Evolutionary conservation across 2,113 vertebrate genomes (phyloP), one percentile per base, ranked within the genome.

Genomic region (Eupsittula cactorum): DNA sequence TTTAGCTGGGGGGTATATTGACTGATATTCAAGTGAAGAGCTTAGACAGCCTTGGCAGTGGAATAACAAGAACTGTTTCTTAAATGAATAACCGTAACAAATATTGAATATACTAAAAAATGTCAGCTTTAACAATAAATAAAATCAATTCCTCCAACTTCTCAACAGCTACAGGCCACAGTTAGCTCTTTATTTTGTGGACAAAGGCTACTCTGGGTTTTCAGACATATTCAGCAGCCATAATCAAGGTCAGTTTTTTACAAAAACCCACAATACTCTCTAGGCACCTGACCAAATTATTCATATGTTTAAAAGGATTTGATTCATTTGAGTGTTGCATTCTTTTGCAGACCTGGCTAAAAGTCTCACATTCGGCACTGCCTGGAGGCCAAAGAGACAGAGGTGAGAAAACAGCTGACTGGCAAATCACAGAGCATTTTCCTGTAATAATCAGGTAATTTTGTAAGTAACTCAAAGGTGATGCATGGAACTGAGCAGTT

Each of bases 261-360:
- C 16, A 67, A 67, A 95, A 70, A 2, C 15, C 1, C 67, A 74
- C 41, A 92, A 39, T 10, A 52, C 5, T 31, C 47, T 64, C 64
- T 37, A 90, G 73, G 80, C 64, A 86, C 24, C 68, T 63, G 82
- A 90, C 6, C 13, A 74, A 92, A 37, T 39, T 50, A 79, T 16
- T 89, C 62, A 46, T 35, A 78, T 68, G 83, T 96, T 83, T 60
- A 90, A 82, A 75, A 92, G 57, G 28, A 84, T 68, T 86, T 92
- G 86, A 62, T 47, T 90, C 57, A 62, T 78, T 90, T 71, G n/a
- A 60, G 25, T 17, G 18, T 79, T 88, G 70, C 73, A 80, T 39
- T 68, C 52, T 93, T 75, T 52, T 52, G 55, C 52, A 73, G 57
- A 47, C 31, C 62, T 73, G 62, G 42, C 35, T 42, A 64, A 15